Evolutionary conservation across 2,888 invertebrate species (phyloP).

Genomic region (Lithosia quadra): DNA sequence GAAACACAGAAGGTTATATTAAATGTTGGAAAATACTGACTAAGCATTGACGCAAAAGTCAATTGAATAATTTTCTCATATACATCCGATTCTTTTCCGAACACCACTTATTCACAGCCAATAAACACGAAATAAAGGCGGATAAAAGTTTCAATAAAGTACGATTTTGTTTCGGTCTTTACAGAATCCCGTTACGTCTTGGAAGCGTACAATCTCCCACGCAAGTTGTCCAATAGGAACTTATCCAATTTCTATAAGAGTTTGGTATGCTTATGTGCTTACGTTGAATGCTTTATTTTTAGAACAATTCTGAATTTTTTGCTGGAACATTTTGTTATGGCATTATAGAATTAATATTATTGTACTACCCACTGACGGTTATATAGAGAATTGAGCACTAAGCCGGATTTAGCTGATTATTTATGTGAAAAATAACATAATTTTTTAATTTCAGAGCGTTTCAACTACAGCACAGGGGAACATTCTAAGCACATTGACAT

Average conservation of each 20-base stretch:
- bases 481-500: too few species aligned
- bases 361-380: neutral
- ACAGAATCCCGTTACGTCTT: constrained; percentile 27
- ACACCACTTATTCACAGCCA: constrained; percentile 31
- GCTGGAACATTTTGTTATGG: neutral
- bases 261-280: constrained; percentile 30
- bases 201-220: constrained; percentile 23
- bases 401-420: neutral
- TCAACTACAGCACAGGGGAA: too few species aligned
- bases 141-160: constrained; percentile 50
- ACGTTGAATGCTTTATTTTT: constrained; percentile 17
- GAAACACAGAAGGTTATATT: too few species aligned
- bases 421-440: too few species aligned
- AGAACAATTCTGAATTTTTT: neutral
- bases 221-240: constrained; percentile 32
- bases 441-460: too few species aligned
- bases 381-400: neutral
- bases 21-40: neutral
- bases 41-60: neutral
- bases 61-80: neutral
- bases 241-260: constrained; percentile 34
- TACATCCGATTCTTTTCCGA: neutral
- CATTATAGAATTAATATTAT: neutral
- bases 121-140: constrained; percentile 45
- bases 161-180: constrained; percentile 43